Evolutionary conservation across 1,140 invertebrate genomes (phyloP).

Genomic region (Drosophila nigromelanica): DNA sequence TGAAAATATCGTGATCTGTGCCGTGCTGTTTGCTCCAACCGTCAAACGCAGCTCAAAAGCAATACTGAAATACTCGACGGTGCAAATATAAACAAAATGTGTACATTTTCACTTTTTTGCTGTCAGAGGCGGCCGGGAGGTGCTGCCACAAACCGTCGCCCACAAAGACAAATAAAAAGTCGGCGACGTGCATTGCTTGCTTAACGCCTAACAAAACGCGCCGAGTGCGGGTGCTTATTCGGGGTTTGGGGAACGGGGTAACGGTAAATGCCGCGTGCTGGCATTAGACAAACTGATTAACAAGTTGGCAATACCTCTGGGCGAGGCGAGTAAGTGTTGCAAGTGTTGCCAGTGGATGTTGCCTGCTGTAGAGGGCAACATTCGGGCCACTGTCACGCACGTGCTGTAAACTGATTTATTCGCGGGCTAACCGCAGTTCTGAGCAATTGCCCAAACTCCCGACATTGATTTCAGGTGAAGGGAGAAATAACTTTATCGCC

Average conservation of each 20-base stretch:
- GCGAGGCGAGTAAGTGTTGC: constrained; percentile 1
- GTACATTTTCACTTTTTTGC: constrained; percentile 73
- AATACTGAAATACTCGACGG: constrained; percentile 47
- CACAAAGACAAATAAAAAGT: constrained; percentile 76
- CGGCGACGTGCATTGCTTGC: constrained; percentile 68
- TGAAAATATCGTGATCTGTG: constrained; percentile 67
- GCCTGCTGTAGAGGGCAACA: constrained; percentile 16
- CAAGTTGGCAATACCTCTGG: constrained; percentile 11
- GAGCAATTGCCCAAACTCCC: constrained; percentile 28
- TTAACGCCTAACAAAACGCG: constrained; percentile 45
- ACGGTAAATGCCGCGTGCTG: constrained; percentile 1
- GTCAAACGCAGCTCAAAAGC: constrained; percentile 19
- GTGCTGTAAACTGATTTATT: constrained; percentile 63
- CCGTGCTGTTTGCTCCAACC: constrained; percentile 19
- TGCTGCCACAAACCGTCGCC: constrained; percentile 50
- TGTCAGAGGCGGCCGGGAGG: constrained; percentile 14
- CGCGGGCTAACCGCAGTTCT: constrained; percentile 22
- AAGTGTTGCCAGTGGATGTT: constrained; percentile 2
- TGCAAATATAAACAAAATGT: constrained; percentile 78
- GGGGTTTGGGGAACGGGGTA: constrained; percentile 5
- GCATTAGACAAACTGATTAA: constrained; percentile 47
- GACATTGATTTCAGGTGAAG: neutral
- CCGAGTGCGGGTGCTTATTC: neutral
- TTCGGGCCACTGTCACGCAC: constrained; percentile 53
- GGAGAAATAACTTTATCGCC: constrained; percentile 34